Evolutionary conservation across 1,140 invertebrate species (phyloP), one percentile per base, ranked within the genome.

Genomic region (Atta cephalotes): DNA sequence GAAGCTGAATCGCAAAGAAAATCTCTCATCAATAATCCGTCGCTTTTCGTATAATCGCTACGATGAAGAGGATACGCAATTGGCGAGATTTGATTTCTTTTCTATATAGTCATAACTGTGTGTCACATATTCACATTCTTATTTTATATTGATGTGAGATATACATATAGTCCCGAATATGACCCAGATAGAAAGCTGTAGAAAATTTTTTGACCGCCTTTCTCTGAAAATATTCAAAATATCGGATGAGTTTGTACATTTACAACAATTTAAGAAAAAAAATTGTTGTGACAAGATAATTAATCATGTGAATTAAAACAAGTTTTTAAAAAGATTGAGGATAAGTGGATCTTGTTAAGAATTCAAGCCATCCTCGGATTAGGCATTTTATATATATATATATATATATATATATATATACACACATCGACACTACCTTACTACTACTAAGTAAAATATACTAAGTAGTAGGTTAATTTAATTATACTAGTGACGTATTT

Each of bases 211-310:
- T 62, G 53, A 60, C 74, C 51, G 31, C 35, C 74, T 77, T 77
- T 77, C 56, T 77, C 74, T 62, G 35, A 62, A 76, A 39, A 77
- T 77, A 62, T 77, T 58, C 56, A 39, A 77, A 77, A 60, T 77
- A 60, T 18, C 18, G 18, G 35, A 68, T 35, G 65, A 39, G 31
- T 16, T 72, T 72, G 31, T 60, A 77, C 14, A 60, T 60, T 58
- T 21, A 58, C 3, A 39, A 9, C 14, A 25, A 18, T 21, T 4
- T 4, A 60, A 21, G 16, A 60, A 12, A 77, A 9, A 62, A 77
- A 25, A 62, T 25, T 16, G 7, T 25, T 51, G 31, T 12, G 14
- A 25, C 21, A 31, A 56, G 14, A 31, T 56, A 31, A 7, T 76
- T 6, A 56, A 76, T 6, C 25, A 6, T 14, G 12, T 9, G 9